These are phyloP conservation scores for Choloepus hoffmanni DNA, from an alignment of 2,113 vertebrate genomes.

Conservation along the genomic window DNA sequence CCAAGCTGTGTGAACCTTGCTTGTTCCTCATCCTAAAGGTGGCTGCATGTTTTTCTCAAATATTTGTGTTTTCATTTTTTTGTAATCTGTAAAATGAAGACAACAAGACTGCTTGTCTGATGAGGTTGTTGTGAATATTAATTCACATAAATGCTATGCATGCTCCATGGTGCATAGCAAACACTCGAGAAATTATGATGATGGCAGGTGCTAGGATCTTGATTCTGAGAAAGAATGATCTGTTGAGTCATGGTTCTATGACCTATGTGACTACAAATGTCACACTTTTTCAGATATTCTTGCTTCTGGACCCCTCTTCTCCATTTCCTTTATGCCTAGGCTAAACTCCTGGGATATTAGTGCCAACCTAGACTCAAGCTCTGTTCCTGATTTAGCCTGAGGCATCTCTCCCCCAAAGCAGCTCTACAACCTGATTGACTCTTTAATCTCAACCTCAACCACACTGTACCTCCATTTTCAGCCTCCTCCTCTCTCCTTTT, in stretches of 20 bases:
- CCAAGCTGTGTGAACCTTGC: not conserved
- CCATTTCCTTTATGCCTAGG: too few relatives aligned
- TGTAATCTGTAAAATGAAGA: not conserved
- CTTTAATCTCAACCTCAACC: fast-evolving
- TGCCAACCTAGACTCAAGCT: not conserved
- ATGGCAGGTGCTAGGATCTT: not conserved
- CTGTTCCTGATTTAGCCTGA: not conserved
- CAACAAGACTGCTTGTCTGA: not conserved
- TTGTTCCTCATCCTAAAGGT: not conserved
- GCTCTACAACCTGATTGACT: too few relatives aligned
- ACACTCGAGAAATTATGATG: not conserved
- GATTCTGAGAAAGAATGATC: not conserved
- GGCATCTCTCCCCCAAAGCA: not conserved
- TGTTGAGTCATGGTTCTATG: not conserved
- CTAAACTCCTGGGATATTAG: not conserved
- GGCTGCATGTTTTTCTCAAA: not conserved
- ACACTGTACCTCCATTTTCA: fast-evolving
- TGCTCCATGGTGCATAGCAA: not conserved
- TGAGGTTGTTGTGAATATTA: not conserved
- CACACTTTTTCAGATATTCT: not conserved
- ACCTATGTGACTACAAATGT: not conserved
- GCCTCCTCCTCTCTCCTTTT: not conserved
- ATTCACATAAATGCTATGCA: not conserved
- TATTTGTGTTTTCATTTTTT: not conserved
- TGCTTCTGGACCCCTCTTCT: not conserved